These are phyloP conservation scores for Bradysia coprophila DNA, from an alignment of 1,140 invertebrate species.

Conservation along the genomic window DNA sequence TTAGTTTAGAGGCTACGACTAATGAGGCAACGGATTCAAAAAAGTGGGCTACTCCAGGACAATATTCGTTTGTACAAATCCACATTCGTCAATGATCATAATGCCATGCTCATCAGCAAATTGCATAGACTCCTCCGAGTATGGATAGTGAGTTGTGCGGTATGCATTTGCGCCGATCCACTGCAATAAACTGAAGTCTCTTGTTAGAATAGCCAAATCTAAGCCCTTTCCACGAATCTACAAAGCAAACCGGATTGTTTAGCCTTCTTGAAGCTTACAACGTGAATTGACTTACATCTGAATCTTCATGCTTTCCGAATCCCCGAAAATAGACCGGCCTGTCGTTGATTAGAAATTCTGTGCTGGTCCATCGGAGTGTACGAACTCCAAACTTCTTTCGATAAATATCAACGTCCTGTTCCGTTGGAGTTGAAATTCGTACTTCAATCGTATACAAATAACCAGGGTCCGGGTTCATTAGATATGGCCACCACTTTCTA, in stretches of 20 bases:
- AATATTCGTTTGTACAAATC: slow-evolving; percentile 83
- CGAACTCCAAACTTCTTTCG: slow-evolving; percentile 71
- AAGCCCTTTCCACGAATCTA: slow-evolving; percentile 76
- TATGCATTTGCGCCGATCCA: slow-evolving; percentile 94
- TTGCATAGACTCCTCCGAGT: slow-evolving; percentile 95
- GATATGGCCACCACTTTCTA: slow-evolving; percentile 84
- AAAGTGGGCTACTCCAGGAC: slow-evolving; percentile 50
- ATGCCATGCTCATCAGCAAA: slow-evolving; percentile 85
- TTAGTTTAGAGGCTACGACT: too few species aligned
- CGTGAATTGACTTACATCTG: too few species aligned
- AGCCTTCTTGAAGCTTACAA: not conserved
- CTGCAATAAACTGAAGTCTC: slow-evolving; percentile 85
- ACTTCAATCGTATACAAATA: too few species aligned
- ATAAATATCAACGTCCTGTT: slow-evolving; percentile 51
- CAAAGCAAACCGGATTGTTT: too few species aligned
- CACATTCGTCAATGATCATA: slow-evolving; percentile 91
- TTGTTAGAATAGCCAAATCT: slow-evolving; percentile 67
- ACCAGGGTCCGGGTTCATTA: slow-evolving; percentile 67
- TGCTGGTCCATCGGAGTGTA: slow-evolving; percentile 56
- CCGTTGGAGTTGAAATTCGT: slow-evolving; percentile 15
- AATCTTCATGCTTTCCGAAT: slow-evolving; percentile 90
- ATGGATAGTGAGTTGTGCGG: slow-evolving; percentile 96
- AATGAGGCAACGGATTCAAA: too few species aligned
- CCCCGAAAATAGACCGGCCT: slow-evolving; percentile 77
- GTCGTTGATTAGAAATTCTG: slow-evolving; percentile 61